Conservation (phyloP, 2,888 invertebrate species). For the Physocephala rufipes region DNA sequence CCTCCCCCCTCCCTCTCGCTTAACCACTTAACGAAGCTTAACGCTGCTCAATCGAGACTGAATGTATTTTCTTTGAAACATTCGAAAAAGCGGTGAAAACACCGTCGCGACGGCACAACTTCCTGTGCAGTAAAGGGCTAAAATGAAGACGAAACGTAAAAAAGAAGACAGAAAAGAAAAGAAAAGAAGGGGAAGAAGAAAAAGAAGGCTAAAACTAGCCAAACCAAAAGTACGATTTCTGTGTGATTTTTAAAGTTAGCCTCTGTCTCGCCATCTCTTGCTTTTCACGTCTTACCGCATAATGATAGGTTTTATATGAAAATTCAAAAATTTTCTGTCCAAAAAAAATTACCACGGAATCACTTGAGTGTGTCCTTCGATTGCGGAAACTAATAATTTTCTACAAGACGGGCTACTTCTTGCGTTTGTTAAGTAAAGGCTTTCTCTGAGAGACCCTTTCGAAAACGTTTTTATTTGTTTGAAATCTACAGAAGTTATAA, state of each 20-base stretch:
- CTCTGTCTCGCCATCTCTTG: not conserved
- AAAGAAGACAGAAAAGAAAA: too few species aligned
- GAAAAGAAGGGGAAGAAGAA: too few species aligned
- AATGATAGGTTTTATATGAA: slow-evolving; percentile 26
- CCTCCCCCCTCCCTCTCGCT: too few species aligned
- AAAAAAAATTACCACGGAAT: slow-evolving; percentile 44
- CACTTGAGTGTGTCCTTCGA: slow-evolving; percentile 60
- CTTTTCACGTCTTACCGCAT: slow-evolving; percentile 30
- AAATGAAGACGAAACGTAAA: too few species aligned
- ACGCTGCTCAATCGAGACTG: too few species aligned
- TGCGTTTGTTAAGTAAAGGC: not conserved
- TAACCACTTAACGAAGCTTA: too few species aligned
- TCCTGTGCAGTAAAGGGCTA: too few species aligned
- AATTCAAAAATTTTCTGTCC: slow-evolving; percentile 33
- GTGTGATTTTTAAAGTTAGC: not conserved
- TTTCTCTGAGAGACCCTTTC: not conserved
- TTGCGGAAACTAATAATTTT: slow-evolving; percentile 56
- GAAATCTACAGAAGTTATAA: slow-evolving; percentile 2
- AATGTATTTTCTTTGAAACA: too few species aligned
- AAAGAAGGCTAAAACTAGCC: too few species aligned
- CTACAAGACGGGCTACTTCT: not conserved
- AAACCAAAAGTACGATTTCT: too few species aligned
- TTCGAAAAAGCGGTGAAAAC: too few species aligned
- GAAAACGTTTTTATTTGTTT: not conserved
- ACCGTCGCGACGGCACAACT: too few species aligned